Percentiles rank a stretch among this genome's conserved stretches.
phyloP scores from a whole-genome alignment of 2,113 vertebrate species.

The Corydoras sp. region DNA sequence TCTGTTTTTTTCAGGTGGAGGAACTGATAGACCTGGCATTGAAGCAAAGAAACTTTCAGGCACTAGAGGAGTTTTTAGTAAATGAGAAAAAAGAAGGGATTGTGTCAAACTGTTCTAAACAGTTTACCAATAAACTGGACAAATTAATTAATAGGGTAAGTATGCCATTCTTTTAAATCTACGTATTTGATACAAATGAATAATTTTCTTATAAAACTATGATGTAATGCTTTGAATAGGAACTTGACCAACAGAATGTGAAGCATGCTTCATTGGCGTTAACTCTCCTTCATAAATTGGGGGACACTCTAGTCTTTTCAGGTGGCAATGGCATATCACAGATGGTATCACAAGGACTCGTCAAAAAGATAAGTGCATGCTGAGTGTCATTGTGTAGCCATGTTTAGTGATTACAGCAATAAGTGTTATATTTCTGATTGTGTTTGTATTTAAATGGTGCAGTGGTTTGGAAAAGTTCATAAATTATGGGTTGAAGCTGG shows the following conservation, averaged over 20 bases:
- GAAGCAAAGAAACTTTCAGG: conserved; percentile 66
- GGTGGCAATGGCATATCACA: conserved; percentile 68
- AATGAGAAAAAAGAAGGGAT: conserved; percentile 53
- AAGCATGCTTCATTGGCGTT: conserved; percentile 66
- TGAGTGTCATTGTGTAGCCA: not conserved
- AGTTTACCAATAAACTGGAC: conserved; percentile 81
- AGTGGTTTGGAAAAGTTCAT: conserved; percentile 86
- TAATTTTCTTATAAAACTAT: not conserved
- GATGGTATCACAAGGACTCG: conserved; percentile 73
- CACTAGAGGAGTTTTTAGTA: conserved; percentile 70
- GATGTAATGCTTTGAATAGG: conserved; percentile 60
- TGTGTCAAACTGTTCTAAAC: conserved; percentile 75
- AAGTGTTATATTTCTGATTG: not conserved
- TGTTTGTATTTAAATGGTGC: conserved; percentile 73
- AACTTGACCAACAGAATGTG: conserved; percentile 69
- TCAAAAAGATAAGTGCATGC: conserved; percentile 85
- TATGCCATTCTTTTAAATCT: not conserved
- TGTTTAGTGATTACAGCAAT: not conserved
- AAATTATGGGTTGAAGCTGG: conserved; percentile 69
- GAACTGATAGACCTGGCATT: conserved; percentile 74
- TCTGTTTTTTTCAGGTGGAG: conserved; percentile 67
- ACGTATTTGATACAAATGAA: too few relatives aligned
- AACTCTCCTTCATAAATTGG: conserved; percentile 70
- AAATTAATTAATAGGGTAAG: conserved; percentile 77
- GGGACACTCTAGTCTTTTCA: conserved; percentile 66